Percentiles rank a stretch among this genome's conserved stretches.
phyloP scores from a whole-genome alignment of 2,888 invertebrate genomes.

The Nezara viridula region DNA sequence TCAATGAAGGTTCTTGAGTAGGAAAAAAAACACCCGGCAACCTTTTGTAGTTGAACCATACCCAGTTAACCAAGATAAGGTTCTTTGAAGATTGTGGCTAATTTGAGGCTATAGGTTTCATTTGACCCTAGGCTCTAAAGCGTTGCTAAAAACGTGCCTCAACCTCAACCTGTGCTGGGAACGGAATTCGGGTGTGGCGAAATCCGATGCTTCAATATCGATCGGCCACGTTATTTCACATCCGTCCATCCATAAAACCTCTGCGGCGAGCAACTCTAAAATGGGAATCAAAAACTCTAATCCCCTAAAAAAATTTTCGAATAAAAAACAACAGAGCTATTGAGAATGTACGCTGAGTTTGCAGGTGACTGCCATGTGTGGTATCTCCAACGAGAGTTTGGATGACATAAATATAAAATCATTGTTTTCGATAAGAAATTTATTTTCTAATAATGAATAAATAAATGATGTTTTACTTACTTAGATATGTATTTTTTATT shows the following conservation, averaged over 20 bases:
- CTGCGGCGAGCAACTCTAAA: neutral
- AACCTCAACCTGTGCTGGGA: neutral
- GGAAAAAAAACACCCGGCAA: too few relatives aligned
- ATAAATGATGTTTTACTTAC: too few relatives aligned
- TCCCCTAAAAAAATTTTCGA: neutral
- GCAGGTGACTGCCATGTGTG: too few relatives aligned
- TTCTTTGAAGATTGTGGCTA: neutral
- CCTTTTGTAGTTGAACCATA: neutral
- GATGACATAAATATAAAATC: too few relatives aligned
- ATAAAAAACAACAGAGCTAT: neutral
- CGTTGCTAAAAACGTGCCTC: neutral
- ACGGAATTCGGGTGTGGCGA: neutral
- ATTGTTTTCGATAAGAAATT: too few relatives aligned
- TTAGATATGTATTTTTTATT: too few relatives aligned
- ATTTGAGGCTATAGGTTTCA: neutral
- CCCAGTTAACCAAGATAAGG: neutral
- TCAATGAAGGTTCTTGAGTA: too few relatives aligned
- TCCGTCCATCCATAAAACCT: neutral
- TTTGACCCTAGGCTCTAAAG: slow-evolving; percentile 7
- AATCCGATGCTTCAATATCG: neutral
- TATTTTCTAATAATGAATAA: too few relatives aligned
- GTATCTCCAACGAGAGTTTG: too few relatives aligned
- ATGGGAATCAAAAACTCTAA: neutral
- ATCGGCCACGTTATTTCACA: neutral
- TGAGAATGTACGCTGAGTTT: too few relatives aligned